Evolutionary conservation across 2,888 invertebrate species (phyloP).

Genomic region (Drosophila histrio): DNA sequence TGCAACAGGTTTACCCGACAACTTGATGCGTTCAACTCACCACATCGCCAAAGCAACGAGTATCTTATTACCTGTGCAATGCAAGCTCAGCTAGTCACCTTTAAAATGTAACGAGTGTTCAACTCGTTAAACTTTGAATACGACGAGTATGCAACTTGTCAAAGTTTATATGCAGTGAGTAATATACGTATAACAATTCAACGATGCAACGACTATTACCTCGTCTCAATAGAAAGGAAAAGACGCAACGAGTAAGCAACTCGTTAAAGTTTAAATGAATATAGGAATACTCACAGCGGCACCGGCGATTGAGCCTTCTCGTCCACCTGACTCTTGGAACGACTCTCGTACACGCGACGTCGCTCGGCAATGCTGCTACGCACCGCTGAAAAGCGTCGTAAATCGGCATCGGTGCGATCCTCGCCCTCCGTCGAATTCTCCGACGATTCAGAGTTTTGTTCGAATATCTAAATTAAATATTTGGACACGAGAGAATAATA

Average conservation of each 20-base stretch:
- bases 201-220: too few species aligned
- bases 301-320: conserved; percentile 91
- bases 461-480: conserved; percentile 78
- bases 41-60: too few species aligned
- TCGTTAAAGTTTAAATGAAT: background rate
- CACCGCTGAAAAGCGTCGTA: conserved; percentile 87
- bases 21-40: too few species aligned
- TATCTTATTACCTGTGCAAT: too few species aligned
- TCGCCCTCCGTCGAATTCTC: conserved; percentile 86
- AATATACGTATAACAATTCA: too few species aligned
- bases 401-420: conserved; percentile 84
- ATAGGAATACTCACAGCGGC: conserved; percentile 85
- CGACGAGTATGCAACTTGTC: too few species aligned
- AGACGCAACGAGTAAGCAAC: background rate
- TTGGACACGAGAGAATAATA: background rate
- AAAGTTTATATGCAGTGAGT: too few species aligned
- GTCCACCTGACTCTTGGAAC: conserved; percentile 88
- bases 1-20: too few species aligned
- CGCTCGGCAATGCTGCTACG: conserved; percentile 91
- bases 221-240: too few species aligned
- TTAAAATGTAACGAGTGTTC: too few species aligned
- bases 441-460: conserved; percentile 84
- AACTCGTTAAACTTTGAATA: too few species aligned
- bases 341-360: conserved; percentile 90
- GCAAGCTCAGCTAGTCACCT: too few species aligned